These are phyloP conservation scores for Nylanderia fulva DNA, from an alignment of 1,140 invertebrate genomes.

Conservation along the genomic window DNA sequence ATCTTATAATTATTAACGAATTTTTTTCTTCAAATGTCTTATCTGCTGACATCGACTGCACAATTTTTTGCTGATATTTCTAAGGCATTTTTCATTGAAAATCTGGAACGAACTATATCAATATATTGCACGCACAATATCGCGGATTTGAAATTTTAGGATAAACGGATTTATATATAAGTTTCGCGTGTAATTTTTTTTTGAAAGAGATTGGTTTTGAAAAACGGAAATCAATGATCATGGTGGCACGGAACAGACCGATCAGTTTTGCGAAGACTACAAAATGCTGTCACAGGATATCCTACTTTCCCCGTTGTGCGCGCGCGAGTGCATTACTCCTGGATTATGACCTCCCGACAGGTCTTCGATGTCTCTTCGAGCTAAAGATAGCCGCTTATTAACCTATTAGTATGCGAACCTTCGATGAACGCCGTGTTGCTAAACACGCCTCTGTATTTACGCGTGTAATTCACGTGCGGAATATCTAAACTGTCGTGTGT, in stretches of 20 bases:
- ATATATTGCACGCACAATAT: not conserved
- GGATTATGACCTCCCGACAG: conserved; percentile 40
- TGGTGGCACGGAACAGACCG: not conserved
- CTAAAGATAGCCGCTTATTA: conserved; percentile 49
- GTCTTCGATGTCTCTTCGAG: conserved; percentile 46
- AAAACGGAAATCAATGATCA: not conserved
- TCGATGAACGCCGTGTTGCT: conserved; percentile 25
- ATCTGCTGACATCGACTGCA: too few relatives aligned
- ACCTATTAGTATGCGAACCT: conserved; percentile 48
- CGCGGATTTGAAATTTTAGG: not conserved
- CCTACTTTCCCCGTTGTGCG: conserved; percentile 41
- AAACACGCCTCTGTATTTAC: not conserved
- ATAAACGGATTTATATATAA: not conserved
- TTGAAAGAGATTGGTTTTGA: not conserved
- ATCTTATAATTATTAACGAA: too few relatives aligned
- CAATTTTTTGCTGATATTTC: too few relatives aligned
- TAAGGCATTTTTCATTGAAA: not conserved
- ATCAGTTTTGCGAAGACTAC: not conserved
- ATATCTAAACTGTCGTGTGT: conserved; percentile 25
- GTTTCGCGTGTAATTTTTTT: too few relatives aligned
- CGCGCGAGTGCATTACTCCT: conserved; percentile 44
- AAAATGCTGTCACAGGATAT: conserved; percentile 38
- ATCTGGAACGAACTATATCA: not conserved
- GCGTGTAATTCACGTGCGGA: not conserved
- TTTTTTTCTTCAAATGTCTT: too few relatives aligned